Evolutionary conservation across 1,140 invertebrate species (phyloP), one percentile per base, ranked within the genome.

Genomic region (Diploscapter pachys): DNA sequence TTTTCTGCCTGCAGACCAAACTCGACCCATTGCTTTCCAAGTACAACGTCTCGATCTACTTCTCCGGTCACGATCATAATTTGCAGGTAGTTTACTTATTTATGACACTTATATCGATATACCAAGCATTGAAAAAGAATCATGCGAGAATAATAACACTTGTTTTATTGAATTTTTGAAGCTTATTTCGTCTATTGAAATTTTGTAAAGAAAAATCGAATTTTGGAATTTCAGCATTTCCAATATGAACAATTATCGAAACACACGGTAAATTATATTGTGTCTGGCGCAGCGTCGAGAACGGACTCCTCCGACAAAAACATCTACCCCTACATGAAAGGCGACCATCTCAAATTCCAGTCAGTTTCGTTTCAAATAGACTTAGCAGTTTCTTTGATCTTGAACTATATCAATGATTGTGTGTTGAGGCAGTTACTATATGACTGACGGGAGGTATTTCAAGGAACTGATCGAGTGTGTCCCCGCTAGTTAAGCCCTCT

Each of bases 11-110:
- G 5, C 76, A 87, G 0, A 71, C 87, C 3, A 67, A 80, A 52
- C 81, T 89, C 4, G 79, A 83, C 68, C 87, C 88, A 31, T 79
- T 89, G 69, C 73, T 89, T 31, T 79, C 87, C 50, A 85, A 87
- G 63, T 88, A 88, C 80, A 77, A 84, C 50, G 88, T 87, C 2
- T 85, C 83, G 56, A 88, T 87, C 9, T 89, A 89, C 78, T 79
- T 89, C 50, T 84, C 81, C 76, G 88, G 88, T 31, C 89, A 89
- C 80, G 89, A 89, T 74, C 88, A 89, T 79, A 77, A 71, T 9
- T 56, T 85, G 13, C 72, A 80, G 73, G 73, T 65, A 13, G 72
- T 13, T 13, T 50, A 4, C 31, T 31, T 11, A 2, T 31, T 11
- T 11, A 59, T 59, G 31, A 31, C 31, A 1, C 9, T 11, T 31